Evolutionary conservation across 2,888 invertebrate genomes (phyloP).

Genomic region (Pomacea canaliculata): DNA sequence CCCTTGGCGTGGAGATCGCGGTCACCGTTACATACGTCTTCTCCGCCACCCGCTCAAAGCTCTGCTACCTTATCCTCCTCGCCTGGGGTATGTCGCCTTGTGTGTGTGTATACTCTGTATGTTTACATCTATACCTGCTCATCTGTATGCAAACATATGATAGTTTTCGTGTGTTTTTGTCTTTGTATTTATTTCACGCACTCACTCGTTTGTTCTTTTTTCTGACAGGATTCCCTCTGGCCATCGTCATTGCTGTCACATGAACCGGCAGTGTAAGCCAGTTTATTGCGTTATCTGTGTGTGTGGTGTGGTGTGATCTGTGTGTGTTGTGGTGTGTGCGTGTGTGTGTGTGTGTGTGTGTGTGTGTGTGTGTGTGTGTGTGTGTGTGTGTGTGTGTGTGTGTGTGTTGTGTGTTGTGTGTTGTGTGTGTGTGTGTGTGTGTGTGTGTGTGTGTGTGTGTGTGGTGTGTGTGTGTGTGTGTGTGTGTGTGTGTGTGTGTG

Average conservation of each 20-base stretch:
- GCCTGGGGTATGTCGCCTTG: conserved; percentile 54
- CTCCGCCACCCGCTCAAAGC: conserved; percentile 41
- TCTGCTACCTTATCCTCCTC: conserved; percentile 41
- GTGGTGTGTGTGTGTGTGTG: background rate
- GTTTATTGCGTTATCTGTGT: background rate
- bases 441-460: too few species aligned
- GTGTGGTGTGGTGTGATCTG: too few species aligned
- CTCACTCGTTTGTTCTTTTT: background rate
- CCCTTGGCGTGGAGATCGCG: conserved; percentile 58
- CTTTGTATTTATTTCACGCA: background rate
- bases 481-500: too few species aligned
- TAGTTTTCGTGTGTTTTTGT: background rate
- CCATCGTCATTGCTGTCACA: conserved; percentile 51
- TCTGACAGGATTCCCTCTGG: conserved; percentile 41
- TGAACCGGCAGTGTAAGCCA: conserved; percentile 31
- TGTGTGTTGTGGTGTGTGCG: background rate
- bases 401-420: too few species aligned
- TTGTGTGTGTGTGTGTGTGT: background rate
- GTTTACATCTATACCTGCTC: background rate
- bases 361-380: too few species aligned
- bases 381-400: too few species aligned
- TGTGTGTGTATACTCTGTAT: background rate
- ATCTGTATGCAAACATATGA: too few species aligned
- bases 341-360: too few species aligned
- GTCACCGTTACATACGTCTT: conserved; percentile 61